Evolutionary conservation across 2,888 invertebrate genomes (phyloP).

Genomic region (Epirrita christyi): DNA sequence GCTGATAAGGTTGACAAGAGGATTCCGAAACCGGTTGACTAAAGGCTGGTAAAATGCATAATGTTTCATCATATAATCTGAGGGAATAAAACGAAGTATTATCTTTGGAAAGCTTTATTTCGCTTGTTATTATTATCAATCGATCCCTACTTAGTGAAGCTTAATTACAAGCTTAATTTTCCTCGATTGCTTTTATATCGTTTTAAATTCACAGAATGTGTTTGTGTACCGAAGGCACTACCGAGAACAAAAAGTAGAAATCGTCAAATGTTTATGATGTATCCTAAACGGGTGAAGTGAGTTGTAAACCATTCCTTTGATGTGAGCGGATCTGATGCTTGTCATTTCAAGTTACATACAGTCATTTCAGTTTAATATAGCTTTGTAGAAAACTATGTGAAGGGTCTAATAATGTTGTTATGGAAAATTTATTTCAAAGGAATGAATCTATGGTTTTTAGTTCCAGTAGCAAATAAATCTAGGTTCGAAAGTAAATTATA

Average conservation of each 20-base stretch:
- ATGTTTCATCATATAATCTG: slow-evolving; percentile 14
- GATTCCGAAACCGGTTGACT: slow-evolving; percentile 32
- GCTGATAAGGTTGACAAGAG: slow-evolving; percentile 38
- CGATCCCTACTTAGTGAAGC: not conserved
- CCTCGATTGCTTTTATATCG: slow-evolving; percentile 1
- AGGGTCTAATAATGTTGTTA: slow-evolving; percentile 2
- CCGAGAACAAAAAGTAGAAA: slow-evolving; percentile 39
- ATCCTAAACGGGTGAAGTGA: slow-evolving; percentile 52
- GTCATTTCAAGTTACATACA: slow-evolving; percentile 40
- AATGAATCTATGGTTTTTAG: not conserved
- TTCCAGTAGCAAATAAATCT: not conserved
- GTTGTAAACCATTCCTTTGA: slow-evolving; percentile 57
- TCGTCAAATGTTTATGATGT: slow-evolving; percentile 51
- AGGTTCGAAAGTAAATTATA: not conserved
- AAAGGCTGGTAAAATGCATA: slow-evolving; percentile 11
- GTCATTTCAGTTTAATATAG: slow-evolving; percentile 20
- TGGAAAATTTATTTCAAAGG: slow-evolving; percentile 23
- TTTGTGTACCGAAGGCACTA: slow-evolving; percentile 19
- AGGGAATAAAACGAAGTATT: slow-evolving; percentile 11
- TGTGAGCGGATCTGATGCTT: slow-evolving; percentile 48
- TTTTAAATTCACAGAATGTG: slow-evolving; percentile 24
- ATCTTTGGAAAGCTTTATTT: slow-evolving; percentile 1
- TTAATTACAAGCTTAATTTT: slow-evolving; percentile 6
- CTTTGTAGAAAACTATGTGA: slow-evolving; percentile 5
- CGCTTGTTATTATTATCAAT: not conserved